Evolutionary conservation across 2,888 invertebrate species (phyloP).

Genomic region (Troides helena): DNA sequence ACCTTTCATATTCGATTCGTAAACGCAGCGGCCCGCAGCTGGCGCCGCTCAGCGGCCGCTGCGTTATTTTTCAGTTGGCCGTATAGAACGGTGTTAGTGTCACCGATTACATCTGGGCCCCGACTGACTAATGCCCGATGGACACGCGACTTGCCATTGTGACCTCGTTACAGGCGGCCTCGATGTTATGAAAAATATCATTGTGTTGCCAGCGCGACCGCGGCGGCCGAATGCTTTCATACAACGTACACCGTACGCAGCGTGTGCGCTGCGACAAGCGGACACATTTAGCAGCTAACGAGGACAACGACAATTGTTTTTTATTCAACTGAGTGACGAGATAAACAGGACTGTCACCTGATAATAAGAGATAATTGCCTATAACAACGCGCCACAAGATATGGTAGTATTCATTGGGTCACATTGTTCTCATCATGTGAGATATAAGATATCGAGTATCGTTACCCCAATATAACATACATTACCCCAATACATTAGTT

Average conservation of each 20-base stretch:
- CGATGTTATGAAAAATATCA: slow-evolving; percentile 4
- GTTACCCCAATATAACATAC: no score
- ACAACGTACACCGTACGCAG: neutral
- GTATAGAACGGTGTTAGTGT: slow-evolving; percentile 24
- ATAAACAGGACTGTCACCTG: no score
- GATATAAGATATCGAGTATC: no score
- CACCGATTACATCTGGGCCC: slow-evolving; percentile 34
- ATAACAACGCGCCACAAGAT: no score
- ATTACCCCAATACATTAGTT: no score
- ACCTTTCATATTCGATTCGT: no score
- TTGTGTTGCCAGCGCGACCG: slow-evolving; percentile 4
- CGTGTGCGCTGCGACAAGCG: neutral
- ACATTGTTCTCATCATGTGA: no score
- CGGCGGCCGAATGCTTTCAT: neutral
- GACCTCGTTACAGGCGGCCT: slow-evolving; percentile 15
- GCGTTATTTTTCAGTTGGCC: slow-evolving; percentile 14
- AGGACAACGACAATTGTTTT: neutral
- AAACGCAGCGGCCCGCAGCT: neutral
- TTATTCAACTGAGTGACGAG: no score
- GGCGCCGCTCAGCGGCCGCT: slow-evolving; percentile 18
- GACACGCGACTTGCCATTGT: slow-evolving; percentile 23
- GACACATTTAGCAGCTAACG: neutral
- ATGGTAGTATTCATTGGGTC: no score
- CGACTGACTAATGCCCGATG: slow-evolving; percentile 31
- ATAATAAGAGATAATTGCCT: no score